Conservation (phyloP, 2,888 invertebrate species). For the Metalampra italica region DNA sequence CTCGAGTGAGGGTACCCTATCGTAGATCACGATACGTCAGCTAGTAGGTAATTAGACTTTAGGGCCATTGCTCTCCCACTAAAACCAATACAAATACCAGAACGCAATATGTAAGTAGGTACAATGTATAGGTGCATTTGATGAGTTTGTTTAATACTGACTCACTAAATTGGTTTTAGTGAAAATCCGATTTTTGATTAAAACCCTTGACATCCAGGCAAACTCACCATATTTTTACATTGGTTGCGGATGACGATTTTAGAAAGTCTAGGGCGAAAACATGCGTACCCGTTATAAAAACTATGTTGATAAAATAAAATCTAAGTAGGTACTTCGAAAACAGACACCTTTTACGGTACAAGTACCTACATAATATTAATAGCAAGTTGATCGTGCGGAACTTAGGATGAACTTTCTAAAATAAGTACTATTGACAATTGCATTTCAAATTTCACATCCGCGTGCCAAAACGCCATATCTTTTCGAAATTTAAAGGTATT, state of each 20-base stretch:
- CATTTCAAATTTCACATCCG: neutral
- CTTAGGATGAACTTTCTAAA: neutral
- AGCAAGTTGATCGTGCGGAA: neutral
- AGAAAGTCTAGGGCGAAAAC: too few species aligned
- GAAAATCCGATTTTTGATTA: too few species aligned
- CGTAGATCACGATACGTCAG: constrained; percentile 23
- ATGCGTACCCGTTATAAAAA: too few species aligned
- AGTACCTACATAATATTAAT: neutral
- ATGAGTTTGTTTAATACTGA: too few species aligned
- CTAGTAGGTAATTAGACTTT: constrained; percentile 20
- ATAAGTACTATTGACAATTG: neutral
- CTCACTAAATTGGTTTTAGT: too few species aligned
- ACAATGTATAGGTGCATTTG: too few species aligned
- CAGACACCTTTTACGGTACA: neutral
- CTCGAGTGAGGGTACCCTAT: constrained; percentile 22
- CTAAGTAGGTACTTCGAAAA: neutral
- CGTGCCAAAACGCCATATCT: neutral
- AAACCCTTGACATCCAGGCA: too few species aligned
- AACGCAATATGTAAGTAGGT: too few species aligned
- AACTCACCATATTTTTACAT: too few species aligned
- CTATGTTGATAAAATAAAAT: neutral
- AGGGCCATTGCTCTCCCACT: constrained; percentile 16
- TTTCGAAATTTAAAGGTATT: constrained; percentile 21
- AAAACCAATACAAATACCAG: neutral
- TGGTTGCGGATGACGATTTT: too few species aligned